Conservation (phyloP, 2,888 invertebrate genomes). For the Scaptomyza tumidula region DNA sequence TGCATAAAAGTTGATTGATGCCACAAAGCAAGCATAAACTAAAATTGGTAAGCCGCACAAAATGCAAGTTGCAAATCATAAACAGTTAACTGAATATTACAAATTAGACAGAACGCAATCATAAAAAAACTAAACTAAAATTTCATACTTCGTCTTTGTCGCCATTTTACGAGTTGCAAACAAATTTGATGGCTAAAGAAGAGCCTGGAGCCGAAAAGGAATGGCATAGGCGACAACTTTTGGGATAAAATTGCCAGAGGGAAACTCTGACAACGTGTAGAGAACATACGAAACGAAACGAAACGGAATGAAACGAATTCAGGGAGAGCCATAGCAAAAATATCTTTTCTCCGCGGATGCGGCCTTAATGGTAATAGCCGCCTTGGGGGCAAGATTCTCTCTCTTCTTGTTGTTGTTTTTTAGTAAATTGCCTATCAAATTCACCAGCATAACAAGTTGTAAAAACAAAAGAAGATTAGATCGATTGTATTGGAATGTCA, state of each 20-base stretch:
- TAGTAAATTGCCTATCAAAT: slow-evolving; percentile 29
- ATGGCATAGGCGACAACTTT: slow-evolving; percentile 47
- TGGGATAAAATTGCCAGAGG: slow-evolving; percentile 54
- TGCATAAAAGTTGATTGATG: slow-evolving; percentile 18
- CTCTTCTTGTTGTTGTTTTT: slow-evolving; percentile 4
- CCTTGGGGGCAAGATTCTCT: slow-evolving; percentile 21
- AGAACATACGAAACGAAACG: slow-evolving; percentile 18
- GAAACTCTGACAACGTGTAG: slow-evolving; percentile 39
- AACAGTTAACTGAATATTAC: slow-evolving; percentile 41
- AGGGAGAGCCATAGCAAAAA: slow-evolving; percentile 9
- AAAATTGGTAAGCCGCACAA: not conserved
- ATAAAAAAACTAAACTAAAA: slow-evolving; percentile 40
- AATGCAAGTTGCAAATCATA: slow-evolving; percentile 29
- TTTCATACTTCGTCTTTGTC: not conserved
- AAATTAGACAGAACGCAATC: slow-evolving; percentile 56
- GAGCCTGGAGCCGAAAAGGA: slow-evolving; percentile 13
- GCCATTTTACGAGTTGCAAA: slow-evolving; percentile 67
- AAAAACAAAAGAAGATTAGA: slow-evolving; percentile 1
- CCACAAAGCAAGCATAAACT: slow-evolving; percentile 4
- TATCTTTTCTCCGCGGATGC: slow-evolving; percentile 53
- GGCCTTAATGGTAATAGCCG: slow-evolving; percentile 45
- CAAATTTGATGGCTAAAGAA: slow-evolving; percentile 62
- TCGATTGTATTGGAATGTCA: not conserved
- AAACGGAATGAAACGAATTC: not conserved
- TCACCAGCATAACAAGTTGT: slow-evolving; percentile 1